Conservation (phyloP, 2,113 vertebrate genomes). For the Xiphophorus couchianus region DNA sequence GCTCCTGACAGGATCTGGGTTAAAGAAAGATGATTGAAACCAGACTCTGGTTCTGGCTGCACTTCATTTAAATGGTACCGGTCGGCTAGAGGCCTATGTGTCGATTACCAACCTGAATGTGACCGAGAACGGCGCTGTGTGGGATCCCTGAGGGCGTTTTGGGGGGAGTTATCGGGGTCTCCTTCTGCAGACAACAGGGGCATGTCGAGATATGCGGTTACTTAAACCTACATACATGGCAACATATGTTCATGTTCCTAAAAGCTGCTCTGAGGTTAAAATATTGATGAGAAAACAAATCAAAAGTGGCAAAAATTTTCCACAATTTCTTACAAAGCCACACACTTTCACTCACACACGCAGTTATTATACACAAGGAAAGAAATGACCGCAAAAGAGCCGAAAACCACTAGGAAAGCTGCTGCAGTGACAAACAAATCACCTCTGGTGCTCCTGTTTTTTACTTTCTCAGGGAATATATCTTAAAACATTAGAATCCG, state of each 20-base stretch:
- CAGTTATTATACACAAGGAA: slow-evolving; percentile 56
- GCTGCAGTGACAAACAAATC: slow-evolving; percentile 66
- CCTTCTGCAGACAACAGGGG: slow-evolving; percentile 32
- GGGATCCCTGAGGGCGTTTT: slow-evolving; percentile 94
- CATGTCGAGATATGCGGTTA: slow-evolving; percentile 29
- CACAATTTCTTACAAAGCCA: slow-evolving; percentile 54
- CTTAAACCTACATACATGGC: slow-evolving; percentile 17
- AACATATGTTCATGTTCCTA: slow-evolving; percentile 33
- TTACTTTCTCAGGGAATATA: slow-evolving; percentile 45
- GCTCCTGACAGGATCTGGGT: slow-evolving; percentile 9
- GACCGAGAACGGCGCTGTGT: slow-evolving; percentile 90
- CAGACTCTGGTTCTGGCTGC: slow-evolving; percentile 34
- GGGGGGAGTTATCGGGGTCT: slow-evolving; percentile 46
- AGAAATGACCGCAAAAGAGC: slow-evolving; percentile 67
- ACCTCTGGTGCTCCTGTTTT: slow-evolving; percentile 60
- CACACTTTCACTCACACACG: slow-evolving; percentile 55
- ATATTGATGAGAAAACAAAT: slow-evolving; percentile 27
- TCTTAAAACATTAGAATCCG: slow-evolving; percentile 64
- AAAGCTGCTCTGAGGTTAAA: slow-evolving; percentile 47
- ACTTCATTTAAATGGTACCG: slow-evolving; percentile 13
- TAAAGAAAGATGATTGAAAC: slow-evolving; percentile 12
- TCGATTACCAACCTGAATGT: slow-evolving; percentile 96
- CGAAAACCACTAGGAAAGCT: slow-evolving; percentile 71
- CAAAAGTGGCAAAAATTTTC: slow-evolving; percentile 42
- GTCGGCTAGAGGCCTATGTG: slow-evolving; percentile 93